These are phyloP conservation scores for Sipunculus nudus DNA, from an alignment of 2,888 invertebrate species.

Conservation along the genomic window DNA sequence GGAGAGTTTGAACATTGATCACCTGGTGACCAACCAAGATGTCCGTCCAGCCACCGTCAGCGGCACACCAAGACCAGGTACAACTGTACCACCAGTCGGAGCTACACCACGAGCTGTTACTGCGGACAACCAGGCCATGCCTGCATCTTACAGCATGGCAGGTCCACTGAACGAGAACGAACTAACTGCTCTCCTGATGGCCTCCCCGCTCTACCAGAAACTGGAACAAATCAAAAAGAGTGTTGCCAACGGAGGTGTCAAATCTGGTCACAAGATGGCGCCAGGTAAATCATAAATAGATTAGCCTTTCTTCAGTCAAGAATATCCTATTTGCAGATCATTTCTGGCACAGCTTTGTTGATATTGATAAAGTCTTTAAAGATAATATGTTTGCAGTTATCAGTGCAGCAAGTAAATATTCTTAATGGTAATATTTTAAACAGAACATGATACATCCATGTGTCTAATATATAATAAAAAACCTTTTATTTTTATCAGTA, in stretches of 20 bases:
- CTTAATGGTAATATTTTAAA: too few species aligned
- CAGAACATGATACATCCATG: too few species aligned
- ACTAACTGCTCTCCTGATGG: constrained; percentile 57
- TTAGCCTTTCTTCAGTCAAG: too few species aligned
- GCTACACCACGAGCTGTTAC: constrained; percentile 11
- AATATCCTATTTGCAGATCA: too few species aligned
- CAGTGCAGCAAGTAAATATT: too few species aligned
- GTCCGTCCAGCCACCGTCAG: not conserved
- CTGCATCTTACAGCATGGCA: constrained; percentile 50
- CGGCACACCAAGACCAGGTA: constrained; percentile 2
- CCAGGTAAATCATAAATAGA: constrained; percentile 29
- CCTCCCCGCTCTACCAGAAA: constrained; percentile 63
- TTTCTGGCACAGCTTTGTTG: too few species aligned
- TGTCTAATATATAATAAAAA: too few species aligned
- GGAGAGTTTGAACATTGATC: constrained; percentile 56
- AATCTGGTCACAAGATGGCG: constrained; percentile 21
- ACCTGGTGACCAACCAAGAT: constrained; percentile 10
- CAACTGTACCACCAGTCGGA: constrained; percentile 16
- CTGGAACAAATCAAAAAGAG: constrained; percentile 58
- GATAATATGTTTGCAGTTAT: too few species aligned
- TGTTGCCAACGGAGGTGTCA: constrained; percentile 47
- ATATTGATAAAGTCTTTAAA: too few species aligned
- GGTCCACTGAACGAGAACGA: constrained; percentile 61
- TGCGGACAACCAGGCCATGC: constrained; percentile 14
- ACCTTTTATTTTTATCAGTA: too few species aligned